Evolutionary conservation across 2,888 invertebrate species (phyloP).

Genomic region (Chrysopilus asiliformis): DNA sequence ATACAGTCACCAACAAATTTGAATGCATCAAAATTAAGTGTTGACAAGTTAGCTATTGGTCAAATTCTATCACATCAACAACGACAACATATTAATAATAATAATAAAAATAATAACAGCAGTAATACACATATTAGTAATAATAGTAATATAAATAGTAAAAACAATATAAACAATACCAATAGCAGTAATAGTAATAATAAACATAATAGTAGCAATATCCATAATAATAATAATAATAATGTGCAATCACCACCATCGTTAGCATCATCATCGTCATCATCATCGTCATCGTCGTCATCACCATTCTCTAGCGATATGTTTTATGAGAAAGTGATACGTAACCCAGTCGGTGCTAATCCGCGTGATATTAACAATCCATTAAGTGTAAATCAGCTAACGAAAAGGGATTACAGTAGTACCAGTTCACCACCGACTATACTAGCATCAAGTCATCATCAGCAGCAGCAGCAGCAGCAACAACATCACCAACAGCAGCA

Average conservation of each 20-base stretch:
- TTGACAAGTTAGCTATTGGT: too few species aligned
- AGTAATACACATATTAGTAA: neutral
- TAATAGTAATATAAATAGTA: neutral
- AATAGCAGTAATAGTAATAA: neutral
- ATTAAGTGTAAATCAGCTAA: slow-evolving; percentile 78
- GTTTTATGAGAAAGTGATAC: slow-evolving; percentile 29
- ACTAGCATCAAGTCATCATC: slow-evolving; percentile 4
- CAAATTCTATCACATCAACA: slow-evolving; percentile 13
- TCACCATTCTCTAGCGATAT: slow-evolving; percentile 31
- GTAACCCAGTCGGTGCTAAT: slow-evolving; percentile 81
- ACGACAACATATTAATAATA: slow-evolving; percentile 15
- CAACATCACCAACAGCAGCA: slow-evolving; percentile 3
- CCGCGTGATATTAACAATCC: slow-evolving; percentile 88
- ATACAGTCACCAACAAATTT: neutral
- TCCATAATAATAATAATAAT: neutral
- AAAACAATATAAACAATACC: neutral
- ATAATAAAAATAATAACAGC: too few species aligned
- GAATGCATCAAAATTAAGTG: neutral
- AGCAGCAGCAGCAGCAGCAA: slow-evolving; percentile 2
- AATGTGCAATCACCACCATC: slow-evolving; percentile 16
- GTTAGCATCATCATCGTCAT: slow-evolving; percentile 14
- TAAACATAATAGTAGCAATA: neutral
- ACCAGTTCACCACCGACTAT: neutral
- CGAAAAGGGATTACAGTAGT: slow-evolving; percentile 41
- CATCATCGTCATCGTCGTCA: slow-evolving; percentile 19